Base-by-base conservation (phyloP, 2,888 invertebrate species). In the Luperina nickerlii region DNA sequence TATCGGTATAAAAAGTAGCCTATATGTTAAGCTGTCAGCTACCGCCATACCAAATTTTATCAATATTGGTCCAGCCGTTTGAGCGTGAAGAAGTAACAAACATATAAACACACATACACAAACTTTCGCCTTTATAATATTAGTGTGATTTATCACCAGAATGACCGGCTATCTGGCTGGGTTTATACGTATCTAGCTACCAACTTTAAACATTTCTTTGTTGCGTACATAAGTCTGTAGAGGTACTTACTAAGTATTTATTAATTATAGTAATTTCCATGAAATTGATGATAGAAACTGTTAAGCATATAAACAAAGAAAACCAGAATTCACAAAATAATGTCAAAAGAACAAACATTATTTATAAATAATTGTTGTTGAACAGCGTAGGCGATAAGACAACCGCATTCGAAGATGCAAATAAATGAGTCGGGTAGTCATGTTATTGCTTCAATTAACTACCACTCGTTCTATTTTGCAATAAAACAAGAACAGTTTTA, bases 351-450 rank as follows among this genome's bases (percentile, higher is more conserved):
- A 73, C 51, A 79, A 63, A 63, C 18, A 72, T 70, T 69, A 38
- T 74, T 6, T 63, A 38, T 74, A 6, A 11, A 2, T 45, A 11
- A 24, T 38, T 71, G 57, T 65, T 72, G 45, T 82, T 67, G 63
- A 13, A 73, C 83, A 76, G 27, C 62, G 84, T 86, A 78, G 83
- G 87, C 57, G 85, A 82, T 85, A 85, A 77, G 48, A 85, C 74
- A 77, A 81, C 71, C 74, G 74, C 83, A 82, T 76, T 84, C 84
- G 82, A 85, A 84, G 86, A 89, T 88, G 87, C 87, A 87, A 89
- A 90, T 89, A 85, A 82, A 84, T 86, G 85, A 82, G 81, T 42
- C 13, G 20, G 24, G 76, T 71, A 76, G 62, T 79, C 78, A 80
- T 75, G 68, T 79, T 83, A 66, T 72, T 72, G 51, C 65, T 79